phyloP scores from a whole-genome alignment of 2,113 vertebrate genomes.

The Rattus norvegicus region DNA sequence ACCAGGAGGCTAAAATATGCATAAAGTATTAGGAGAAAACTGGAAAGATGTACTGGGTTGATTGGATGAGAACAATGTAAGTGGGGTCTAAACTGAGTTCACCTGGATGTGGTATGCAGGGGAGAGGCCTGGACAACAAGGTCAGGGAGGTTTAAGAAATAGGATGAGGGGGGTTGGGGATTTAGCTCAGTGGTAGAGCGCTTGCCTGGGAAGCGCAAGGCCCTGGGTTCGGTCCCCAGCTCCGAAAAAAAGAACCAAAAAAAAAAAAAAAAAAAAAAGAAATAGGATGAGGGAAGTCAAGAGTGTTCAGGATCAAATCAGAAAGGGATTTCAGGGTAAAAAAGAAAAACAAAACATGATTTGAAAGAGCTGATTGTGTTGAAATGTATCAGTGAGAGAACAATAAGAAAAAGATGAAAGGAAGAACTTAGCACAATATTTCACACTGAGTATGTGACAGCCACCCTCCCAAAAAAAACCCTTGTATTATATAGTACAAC shows the following conservation, averaged over 20 bases:
- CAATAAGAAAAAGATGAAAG: too few relatives aligned
- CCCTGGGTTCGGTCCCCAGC: too few relatives aligned
- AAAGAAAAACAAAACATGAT: background rate
- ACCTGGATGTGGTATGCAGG: accelerated
- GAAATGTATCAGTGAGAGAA: background rate
- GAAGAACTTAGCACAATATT: background rate
- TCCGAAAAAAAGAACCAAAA: too few relatives aligned
- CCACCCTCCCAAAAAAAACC: too few relatives aligned
- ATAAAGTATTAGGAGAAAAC: background rate
- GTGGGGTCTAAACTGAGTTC: background rate
- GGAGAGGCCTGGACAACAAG: background rate
- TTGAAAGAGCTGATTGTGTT: background rate
- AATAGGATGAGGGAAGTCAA: background rate
- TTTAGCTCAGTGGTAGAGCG: too few relatives aligned
- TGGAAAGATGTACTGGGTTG: background rate
- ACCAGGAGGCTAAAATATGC: background rate
- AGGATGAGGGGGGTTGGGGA: too few relatives aligned
- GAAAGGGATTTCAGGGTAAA: background rate
- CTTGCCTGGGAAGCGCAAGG: too few relatives aligned
- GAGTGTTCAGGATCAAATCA: background rate
- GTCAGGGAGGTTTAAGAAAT: background rate
- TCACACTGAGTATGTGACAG: background rate
- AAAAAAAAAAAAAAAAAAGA: too few relatives aligned
- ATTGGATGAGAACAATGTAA: background rate
- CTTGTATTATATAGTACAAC: too few relatives aligned